Conservation (phyloP, 1,140 invertebrate species). For the Drosophila pallidifrons region DNA sequence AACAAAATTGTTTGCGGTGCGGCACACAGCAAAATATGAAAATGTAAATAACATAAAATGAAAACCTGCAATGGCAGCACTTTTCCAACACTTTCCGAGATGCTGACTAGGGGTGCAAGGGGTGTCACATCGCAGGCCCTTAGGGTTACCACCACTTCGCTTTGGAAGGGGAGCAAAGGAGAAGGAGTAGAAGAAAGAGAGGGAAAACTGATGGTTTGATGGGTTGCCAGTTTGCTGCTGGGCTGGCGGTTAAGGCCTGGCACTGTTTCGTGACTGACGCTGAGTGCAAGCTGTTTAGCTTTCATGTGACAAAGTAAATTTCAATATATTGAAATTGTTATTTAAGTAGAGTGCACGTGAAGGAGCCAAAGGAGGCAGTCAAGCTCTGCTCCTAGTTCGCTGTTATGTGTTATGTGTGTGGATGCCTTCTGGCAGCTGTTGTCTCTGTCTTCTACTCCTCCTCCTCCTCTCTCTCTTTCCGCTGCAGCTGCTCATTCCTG, state of each 20-base stretch:
- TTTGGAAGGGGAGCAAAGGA: background rate
- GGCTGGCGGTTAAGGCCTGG: conserved; percentile 23
- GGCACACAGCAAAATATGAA: conserved; percentile 71
- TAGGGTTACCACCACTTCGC: conserved; percentile 8
- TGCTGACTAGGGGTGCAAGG: conserved; percentile 14
- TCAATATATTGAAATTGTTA: conserved; percentile 84
- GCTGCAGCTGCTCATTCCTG: conserved; percentile 32
- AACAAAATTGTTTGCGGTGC: conserved; percentile 72
- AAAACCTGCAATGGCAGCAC: conserved; percentile 78
- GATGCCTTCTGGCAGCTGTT: conserved; percentile 56
- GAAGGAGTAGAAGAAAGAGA: too few species aligned
- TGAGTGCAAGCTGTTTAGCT: conserved; percentile 81
- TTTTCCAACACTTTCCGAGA: conserved; percentile 69
- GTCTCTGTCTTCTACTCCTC: conserved; percentile 10
- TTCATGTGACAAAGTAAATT: conserved; percentile 84
- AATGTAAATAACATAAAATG: conserved; percentile 80
- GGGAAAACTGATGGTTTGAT: background rate
- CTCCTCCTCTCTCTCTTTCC: background rate
- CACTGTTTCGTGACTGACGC: conserved; percentile 68
- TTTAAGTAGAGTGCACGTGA: conserved; percentile 79
- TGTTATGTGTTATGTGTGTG: conserved; percentile 32
- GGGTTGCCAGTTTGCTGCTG: background rate
- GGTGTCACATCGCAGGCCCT: conserved; percentile 25
- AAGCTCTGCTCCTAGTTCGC: background rate
- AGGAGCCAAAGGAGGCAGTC: conserved; percentile 29